Evolutionary conservation across 1,140 invertebrate species (phyloP).

Genomic region (Procambarus virginalis): DNA sequence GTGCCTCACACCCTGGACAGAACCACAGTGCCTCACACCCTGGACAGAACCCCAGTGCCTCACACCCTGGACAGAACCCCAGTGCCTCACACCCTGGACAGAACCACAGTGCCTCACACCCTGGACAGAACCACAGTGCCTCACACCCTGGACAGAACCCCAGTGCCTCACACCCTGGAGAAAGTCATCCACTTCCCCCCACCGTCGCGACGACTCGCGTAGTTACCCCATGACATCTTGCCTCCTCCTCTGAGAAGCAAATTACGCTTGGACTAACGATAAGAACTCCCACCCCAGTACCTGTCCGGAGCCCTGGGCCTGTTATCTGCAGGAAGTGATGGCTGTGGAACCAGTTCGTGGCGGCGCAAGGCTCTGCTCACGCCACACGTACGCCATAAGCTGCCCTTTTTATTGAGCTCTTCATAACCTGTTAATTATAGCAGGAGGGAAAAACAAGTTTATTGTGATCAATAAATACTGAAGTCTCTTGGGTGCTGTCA

Average conservation of each 20-base stretch:
- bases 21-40: too few relatives aligned
- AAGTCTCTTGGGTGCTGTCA: slow-evolving; percentile 19
- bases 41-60: too few relatives aligned
- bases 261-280: background rate
- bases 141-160: too few relatives aligned
- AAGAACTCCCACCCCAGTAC: background rate
- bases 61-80: too few relatives aligned
- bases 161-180: too few relatives aligned
- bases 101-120: too few relatives aligned
- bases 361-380: slow-evolving; percentile 13
- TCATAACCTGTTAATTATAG: slow-evolving; percentile 57
- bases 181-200: too few relatives aligned
- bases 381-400: slow-evolving; percentile 35
- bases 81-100: too few relatives aligned
- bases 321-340: slow-evolving; percentile 49
- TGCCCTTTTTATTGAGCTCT: slow-evolving; percentile 36
- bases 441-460: slow-evolving; percentile 37
- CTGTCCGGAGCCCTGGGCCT: background rate
- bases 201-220: too few relatives aligned
- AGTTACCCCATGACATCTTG: background rate
- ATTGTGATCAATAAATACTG: slow-evolving; percentile 43
- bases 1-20: too few relatives aligned
- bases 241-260: slow-evolving; percentile 15
- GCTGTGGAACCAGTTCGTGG: background rate
- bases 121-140: too few relatives aligned